phyloP scores from a whole-genome alignment of 23 tunicate species.

The Corella eumyota region DNA sequence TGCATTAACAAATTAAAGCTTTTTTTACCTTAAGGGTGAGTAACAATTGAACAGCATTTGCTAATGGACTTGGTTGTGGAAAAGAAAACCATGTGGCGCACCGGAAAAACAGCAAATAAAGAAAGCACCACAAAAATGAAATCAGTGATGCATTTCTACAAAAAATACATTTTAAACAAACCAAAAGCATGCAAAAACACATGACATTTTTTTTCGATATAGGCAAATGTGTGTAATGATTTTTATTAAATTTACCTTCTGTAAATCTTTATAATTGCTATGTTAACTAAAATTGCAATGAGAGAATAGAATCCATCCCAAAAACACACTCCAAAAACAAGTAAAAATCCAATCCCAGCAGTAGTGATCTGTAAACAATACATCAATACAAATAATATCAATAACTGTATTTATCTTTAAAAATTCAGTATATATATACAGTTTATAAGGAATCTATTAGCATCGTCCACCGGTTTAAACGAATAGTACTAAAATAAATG shows the following conservation, averaged over 20 bases:
- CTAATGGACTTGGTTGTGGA: slow-evolving; percentile 46
- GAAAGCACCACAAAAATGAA: slow-evolving; percentile 64
- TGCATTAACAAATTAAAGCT: no score
- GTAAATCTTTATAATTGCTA: slow-evolving; percentile 47
- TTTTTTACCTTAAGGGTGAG: slow-evolving; percentile 75
- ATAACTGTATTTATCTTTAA: no score
- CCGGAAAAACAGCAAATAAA: slow-evolving; percentile 59
- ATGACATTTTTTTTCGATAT: no score
- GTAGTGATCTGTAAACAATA: slow-evolving; percentile 20
- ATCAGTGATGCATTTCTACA: slow-evolving; percentile 38
- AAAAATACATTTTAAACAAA: slow-evolving; percentile 1
- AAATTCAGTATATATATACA: no score
- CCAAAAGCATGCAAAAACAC: no score
- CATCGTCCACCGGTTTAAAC: no score
- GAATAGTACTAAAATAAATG: no score
- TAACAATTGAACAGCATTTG: slow-evolving; percentile 70
- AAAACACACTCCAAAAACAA: slow-evolving; percentile 32
- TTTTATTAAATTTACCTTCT: slow-evolving; percentile 12
- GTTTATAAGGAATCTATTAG: no score
- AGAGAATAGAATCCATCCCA: slow-evolving; percentile 47
- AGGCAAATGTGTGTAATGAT: no score
- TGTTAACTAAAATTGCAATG: slow-evolving; percentile 25
- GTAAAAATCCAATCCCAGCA: slow-evolving; percentile 22
- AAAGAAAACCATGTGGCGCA: slow-evolving; percentile 40
- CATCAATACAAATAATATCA: no score